Base-by-base conservation (phyloP, 2,888 invertebrate genomes). In the Cyclophora punctaria region DNA sequence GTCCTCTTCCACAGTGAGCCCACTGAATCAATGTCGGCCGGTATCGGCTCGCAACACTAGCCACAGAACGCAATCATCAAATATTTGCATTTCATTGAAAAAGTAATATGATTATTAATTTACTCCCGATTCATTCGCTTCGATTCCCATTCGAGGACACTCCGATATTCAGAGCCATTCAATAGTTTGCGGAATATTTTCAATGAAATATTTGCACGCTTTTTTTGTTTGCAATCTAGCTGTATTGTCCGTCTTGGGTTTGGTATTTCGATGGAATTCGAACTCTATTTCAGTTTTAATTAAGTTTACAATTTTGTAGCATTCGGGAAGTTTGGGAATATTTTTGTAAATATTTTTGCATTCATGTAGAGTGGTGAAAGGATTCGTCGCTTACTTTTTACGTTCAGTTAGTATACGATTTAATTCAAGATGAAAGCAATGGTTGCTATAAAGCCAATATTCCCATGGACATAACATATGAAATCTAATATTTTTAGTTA, bases 61-160 rank as follows among this genome's bases (percentile, higher is more conserved):
- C 83, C 79, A 59, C 84, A 79, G 44, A 55, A 71, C 70, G 78
- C 82, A 83, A 83, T 82, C 85, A 80, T 81, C 82, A 84, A 85
- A 86, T 84, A 86, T 87, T 86, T 88, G 83, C 84, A 84, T 85
- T 76, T 78, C 74, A 65, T 70, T 80, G 83, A 83, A 87, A 86
- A 85, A 87, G 82, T 88, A 87, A 88, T 85, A 78, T 80, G 77
- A 84, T 88, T 88, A 86, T 85, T 86, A 86, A 88, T 88, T 86
- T 85, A 75, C 78, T 70, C 73, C 62, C 83, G 73, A 82, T 87
- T 86, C 85, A 84, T 58, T 58, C 63, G 62, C 69, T 75, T 74
- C 75, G 70, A 75, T 80, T 71, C 74, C 5, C 69, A 72, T 73
- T 71, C 76, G 71, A 72, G 64, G 63, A 46, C 62, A 67, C 56